Evolutionary conservation across 2,113 vertebrate species (phyloP).

Genomic region (Echinops telfairi): DNA sequence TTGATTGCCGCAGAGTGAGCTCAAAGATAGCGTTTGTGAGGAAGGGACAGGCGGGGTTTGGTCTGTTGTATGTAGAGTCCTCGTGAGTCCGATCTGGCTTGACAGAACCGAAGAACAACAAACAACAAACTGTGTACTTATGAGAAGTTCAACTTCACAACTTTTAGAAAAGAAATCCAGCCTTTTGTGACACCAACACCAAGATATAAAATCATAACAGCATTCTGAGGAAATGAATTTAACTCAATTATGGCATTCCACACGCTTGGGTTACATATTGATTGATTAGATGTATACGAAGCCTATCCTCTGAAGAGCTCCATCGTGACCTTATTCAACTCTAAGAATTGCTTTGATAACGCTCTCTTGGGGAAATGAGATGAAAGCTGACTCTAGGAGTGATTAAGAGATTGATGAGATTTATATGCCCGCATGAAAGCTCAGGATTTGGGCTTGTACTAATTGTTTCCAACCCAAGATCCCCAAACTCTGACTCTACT

Average conservation of each 20-base stretch:
- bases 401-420: constrained; percentile 78
- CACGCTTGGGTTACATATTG: constrained; percentile 39
- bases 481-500: constrained; percentile 68
- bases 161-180: constrained; percentile 17
- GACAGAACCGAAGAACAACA: no score
- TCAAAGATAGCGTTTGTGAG: no score
- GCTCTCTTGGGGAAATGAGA: constrained; percentile 69
- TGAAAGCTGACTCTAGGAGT: constrained; percentile 63
- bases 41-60: no score
- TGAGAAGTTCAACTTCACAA: not conserved
- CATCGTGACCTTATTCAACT: constrained; percentile 55
- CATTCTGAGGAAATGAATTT: constrained; percentile 41
- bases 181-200: not conserved
- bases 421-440: constrained; percentile 63
- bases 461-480: constrained; percentile 61
- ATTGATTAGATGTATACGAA: constrained; percentile 60
- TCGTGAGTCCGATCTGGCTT: no score
- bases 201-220: constrained; percentile 19
- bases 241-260: not conserved
- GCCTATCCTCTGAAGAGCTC: constrained; percentile 47
- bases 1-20: no score
- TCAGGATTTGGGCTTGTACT: constrained; percentile 46
- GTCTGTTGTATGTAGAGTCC: no score
- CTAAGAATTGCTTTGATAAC: constrained; percentile 64
- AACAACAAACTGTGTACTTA: not conserved